These are phyloP conservation scores for Rhabdomys dilectus DNA, from an alignment of 2,113 vertebrate species.

Conservation along the genomic window DNA sequence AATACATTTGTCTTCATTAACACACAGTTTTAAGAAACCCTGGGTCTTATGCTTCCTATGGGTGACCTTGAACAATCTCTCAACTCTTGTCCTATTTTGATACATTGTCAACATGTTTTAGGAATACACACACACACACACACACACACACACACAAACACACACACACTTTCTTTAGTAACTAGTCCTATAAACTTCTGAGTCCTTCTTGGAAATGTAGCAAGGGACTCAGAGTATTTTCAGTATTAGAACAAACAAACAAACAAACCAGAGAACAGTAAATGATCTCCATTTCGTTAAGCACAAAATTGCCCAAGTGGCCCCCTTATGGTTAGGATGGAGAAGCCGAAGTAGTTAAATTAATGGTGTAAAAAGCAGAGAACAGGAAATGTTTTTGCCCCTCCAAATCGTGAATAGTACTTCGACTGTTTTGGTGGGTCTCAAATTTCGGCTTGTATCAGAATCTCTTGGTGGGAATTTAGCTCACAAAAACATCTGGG, in stretches of 20 bases:
- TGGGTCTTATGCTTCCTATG: neutral
- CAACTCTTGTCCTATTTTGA: neutral
- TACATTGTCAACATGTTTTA: conserved; percentile 6
- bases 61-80: neutral
- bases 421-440: neutral
- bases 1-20: conserved; percentile 13
- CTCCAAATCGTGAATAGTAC: neutral
- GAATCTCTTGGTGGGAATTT: neutral
- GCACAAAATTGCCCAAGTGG: neutral
- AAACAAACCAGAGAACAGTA: neutral
- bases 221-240: neutral
- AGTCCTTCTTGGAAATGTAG: neutral
- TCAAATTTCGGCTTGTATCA: neutral
- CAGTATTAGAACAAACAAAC: conserved; percentile 44
- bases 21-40: neutral
- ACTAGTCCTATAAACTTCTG: neutral
- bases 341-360: neutral
- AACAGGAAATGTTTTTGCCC: neutral
- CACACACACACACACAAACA: neutral
- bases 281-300: conserved; percentile 20
- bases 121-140: neutral
- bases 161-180: neutral
- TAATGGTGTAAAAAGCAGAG: neutral
- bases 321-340: neutral
- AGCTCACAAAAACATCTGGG: neutral